Evolutionary conservation across 2,888 invertebrate genomes (phyloP).

Genomic region (Pheosia tremula): DNA sequence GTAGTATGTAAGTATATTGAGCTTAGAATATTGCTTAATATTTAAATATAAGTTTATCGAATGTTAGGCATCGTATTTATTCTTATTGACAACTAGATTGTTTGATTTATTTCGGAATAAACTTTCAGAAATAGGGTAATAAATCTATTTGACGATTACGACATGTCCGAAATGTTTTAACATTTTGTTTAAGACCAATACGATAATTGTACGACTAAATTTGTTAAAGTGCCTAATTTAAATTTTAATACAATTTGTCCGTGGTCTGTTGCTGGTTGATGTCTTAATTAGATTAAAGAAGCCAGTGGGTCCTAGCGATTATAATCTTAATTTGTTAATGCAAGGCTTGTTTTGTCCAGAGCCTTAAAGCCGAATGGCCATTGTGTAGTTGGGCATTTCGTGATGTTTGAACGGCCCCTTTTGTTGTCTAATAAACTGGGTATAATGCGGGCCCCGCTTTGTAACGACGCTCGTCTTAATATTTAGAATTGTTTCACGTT

Average conservation of each 20-base stretch:
- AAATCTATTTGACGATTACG: too few relatives aligned
- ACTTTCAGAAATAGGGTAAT: too few relatives aligned
- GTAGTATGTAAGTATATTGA: too few relatives aligned
- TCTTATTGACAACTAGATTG: too few relatives aligned
- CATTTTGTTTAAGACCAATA: too few relatives aligned
- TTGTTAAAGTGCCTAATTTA: not conserved
- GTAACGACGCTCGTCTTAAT: not conserved
- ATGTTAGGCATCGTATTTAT: too few relatives aligned
- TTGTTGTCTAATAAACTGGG: conserved; percentile 20
- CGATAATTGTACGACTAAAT: not conserved
- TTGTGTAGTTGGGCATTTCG: conserved; percentile 24
- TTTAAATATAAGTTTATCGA: too few relatives aligned
- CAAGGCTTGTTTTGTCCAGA: conserved; percentile 27
- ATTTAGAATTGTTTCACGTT: not conserved
- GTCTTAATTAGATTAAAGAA: conserved; percentile 39
- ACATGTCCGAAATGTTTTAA: too few relatives aligned
- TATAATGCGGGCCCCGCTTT: conserved; percentile 17
- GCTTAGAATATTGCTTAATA: too few relatives aligned
- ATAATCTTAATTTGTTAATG: conserved; percentile 40
- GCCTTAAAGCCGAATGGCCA: conserved; percentile 20
- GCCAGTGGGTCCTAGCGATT: conserved; percentile 21
- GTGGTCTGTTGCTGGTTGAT: conserved; percentile 19
- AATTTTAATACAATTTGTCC: not conserved
- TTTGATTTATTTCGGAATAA: too few relatives aligned
- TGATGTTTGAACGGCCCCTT: conserved; percentile 22